Base-by-base conservation (phyloP, 2,888 invertebrate species). In the Mylabris sibirica region DNA sequence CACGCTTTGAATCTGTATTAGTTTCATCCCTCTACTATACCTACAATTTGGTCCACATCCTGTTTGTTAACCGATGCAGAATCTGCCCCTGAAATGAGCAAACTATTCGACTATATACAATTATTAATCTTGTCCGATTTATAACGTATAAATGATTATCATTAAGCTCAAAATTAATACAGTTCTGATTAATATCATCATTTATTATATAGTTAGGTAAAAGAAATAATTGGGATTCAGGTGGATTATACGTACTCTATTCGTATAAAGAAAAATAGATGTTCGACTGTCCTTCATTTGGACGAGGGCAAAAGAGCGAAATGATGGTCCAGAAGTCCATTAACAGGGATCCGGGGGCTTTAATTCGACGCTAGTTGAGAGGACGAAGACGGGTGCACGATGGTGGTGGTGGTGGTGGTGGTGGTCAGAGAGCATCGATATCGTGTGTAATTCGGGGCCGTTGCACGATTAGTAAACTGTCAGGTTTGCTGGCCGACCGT, bases 401-500 rank as follows among this genome's bases (percentile, higher is more conserved):
- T 11, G 17, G 20, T 22, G 17, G 5, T 49, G 20, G 41, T 41
- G 59, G 59, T 49, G 44, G 17, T 20, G 5, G 44, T 20, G 20
- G 20, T 49, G 49, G 49, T 22, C 49, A 49, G 49, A 8, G 11
- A 49, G 49, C 49, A 49, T 49, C 49, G 49, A 49, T 49, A 49
- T 49, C 20, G 49, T 20, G 20, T 49, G 49, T 49, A 49, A 49
- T 49, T 17, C 49, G n/a, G 20, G 49, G 2, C 20, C 49, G 20
- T 49, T 63, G 41, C 14, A 41, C 63, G 63, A 63, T 63, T 63
- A 62, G 62, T 62, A 22, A 63, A 63, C 63, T 63, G 63, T 63
- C 49, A 63, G 49, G 63, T 63, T 49, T 62, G 22, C 38, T 62
- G 17, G 62, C 62, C 41, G 62, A 24, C 66, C 68, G 70, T 71